Conservation (phyloP, 2,113 vertebrate genomes). For the Casuarius casuarius region DNA sequence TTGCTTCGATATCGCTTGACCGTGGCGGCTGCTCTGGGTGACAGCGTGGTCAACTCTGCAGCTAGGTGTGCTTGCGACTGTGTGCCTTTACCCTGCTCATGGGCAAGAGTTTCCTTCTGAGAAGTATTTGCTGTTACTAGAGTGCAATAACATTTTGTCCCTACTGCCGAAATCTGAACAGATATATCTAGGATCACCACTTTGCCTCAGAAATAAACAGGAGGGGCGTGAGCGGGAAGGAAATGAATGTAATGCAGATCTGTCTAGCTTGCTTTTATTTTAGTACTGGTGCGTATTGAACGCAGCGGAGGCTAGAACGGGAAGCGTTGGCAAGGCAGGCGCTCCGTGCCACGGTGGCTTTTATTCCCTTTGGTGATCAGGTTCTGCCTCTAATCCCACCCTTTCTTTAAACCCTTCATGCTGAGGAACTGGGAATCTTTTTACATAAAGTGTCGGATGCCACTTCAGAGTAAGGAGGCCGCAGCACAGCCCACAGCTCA, state of each 20-base stretch:
- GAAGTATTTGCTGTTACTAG: rapidly evolving
- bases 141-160: neutral
- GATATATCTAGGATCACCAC: rapidly evolving
- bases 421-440: neutral
- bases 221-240: neutral
- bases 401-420: too few relatives aligned
- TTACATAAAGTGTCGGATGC: too few relatives aligned
- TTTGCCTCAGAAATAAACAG: neutral
- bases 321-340: neutral
- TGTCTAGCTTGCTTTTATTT: neutral
- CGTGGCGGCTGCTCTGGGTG: rapidly evolving
- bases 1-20: neutral
- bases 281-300: rapidly evolving
- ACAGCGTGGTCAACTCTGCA: rapidly evolving
- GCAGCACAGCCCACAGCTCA: rapidly evolving
- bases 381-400: neutral
- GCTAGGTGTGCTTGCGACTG: neutral
- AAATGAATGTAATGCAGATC: neutral
- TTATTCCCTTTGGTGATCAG: rapidly evolving
- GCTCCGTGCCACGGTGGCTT: neutral
- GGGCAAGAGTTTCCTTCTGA: neutral
- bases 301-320: rapidly evolving
- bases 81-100: neutral
- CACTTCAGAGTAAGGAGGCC: neutral
- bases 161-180: neutral